phyloP scores from a whole-genome alignment of 2,888 invertebrate genomes.

The Sclerodermus sp. region DNA sequence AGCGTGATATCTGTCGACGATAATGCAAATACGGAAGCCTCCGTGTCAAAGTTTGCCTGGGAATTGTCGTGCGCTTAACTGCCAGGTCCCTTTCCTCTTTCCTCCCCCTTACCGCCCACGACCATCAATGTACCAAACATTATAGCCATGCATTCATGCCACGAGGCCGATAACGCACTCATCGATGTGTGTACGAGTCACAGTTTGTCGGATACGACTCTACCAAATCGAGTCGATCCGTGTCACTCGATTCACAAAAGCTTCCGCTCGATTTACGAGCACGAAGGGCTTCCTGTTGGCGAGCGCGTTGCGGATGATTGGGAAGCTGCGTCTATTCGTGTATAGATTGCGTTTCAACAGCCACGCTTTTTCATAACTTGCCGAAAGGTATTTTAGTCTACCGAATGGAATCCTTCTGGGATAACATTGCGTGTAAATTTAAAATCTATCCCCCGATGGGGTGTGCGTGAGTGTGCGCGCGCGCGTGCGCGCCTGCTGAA shows the following conservation, averaged over 20 bases:
- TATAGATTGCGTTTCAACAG: too few species aligned
- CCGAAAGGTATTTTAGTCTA: too few species aligned
- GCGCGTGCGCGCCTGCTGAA: too few species aligned
- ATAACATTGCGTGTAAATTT: neutral
- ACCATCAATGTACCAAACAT: too few species aligned
- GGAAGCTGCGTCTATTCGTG: too few species aligned
- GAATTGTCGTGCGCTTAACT: conserved; percentile 13
- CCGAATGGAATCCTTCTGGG: neutral
- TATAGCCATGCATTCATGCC: neutral
- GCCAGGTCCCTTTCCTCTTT: neutral
- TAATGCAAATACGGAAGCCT: conserved; percentile 20
- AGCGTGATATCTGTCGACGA: conserved; percentile 24
- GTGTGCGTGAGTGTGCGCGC: neutral
- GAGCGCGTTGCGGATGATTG: too few species aligned
- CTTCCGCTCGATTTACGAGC: conserved; percentile 32
- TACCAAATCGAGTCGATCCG: conserved; percentile 17
- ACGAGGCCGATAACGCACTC: conserved; percentile 24
- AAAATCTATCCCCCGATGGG: conserved; percentile 18
- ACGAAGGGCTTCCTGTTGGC: too few species aligned
- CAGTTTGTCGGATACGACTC: conserved; percentile 22
- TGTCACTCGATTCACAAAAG: conserved; percentile 35
- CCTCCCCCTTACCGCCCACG: neutral
- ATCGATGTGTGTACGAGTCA: conserved; percentile 22
- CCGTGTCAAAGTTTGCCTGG: conserved; percentile 19
- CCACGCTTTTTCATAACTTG: too few species aligned